Percentiles rank a stretch among this genome's conserved stretches.
These are phyloP conservation scores for Calosoma granatense DNA, from an alignment of 1,140 invertebrate species.

Conservation along the genomic window DNA sequence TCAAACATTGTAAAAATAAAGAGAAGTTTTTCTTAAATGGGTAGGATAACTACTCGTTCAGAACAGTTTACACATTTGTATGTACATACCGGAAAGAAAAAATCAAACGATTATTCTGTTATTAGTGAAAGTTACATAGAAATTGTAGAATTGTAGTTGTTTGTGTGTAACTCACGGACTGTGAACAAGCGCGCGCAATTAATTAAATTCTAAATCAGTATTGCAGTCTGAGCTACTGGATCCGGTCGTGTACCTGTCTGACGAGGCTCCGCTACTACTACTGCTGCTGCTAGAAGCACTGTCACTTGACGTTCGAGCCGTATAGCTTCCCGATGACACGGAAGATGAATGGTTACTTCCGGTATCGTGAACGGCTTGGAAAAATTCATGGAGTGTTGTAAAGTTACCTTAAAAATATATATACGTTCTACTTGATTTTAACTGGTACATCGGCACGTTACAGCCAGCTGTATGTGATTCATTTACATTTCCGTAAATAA, in stretches of 20 bases:
- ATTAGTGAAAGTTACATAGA: background rate
- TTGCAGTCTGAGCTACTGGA: background rate
- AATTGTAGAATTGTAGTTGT: too few species aligned
- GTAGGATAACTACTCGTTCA: too few species aligned
- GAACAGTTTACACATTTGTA: too few species aligned
- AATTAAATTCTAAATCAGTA: slow-evolving; percentile 6
- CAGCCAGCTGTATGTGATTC: too few species aligned
- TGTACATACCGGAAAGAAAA: background rate
- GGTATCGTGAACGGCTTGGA: background rate
- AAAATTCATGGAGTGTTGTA: background rate
- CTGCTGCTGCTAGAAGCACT: background rate
- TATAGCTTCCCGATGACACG: background rate
- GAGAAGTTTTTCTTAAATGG: too few species aligned
- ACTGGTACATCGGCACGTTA: too few species aligned
- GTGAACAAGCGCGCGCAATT: background rate
- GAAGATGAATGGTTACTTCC: background rate
- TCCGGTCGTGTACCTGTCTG: background rate
- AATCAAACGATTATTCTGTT: background rate
- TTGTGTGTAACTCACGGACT: background rate
- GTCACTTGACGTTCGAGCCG: background rate
- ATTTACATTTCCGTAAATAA: too few species aligned
- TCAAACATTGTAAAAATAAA: too few species aligned
- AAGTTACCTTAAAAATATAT: slow-evolving; percentile 1
- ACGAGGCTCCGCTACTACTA: background rate
- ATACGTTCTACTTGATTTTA: too few species aligned